Base-by-base conservation (phyloP, 92 coral and sea anemone species). In the Isaurus tuberculatus region DNA sequence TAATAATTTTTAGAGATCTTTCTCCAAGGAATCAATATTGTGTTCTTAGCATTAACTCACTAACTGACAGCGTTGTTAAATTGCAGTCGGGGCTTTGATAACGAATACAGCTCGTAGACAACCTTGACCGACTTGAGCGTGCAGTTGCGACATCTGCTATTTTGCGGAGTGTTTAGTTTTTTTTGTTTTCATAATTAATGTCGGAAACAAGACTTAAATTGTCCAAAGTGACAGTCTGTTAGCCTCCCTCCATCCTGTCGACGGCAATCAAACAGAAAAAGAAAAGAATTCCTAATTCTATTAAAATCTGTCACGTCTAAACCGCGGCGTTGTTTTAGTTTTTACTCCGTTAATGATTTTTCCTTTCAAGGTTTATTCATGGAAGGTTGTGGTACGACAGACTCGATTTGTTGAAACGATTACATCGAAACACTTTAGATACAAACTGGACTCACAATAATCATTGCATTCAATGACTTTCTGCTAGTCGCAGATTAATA, bases 171-270 rank as follows among this genome's bases (percentile, higher is more conserved):
- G 68, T 77, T 77, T 77, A 58, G 25, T 33, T 4, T 36, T 55
- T 25, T 77, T 27, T 34, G 42, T 32, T 77, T 77, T 60, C 60
- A 77, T 77, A 77, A 77, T 58, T 77, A 77, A 77, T 77, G 51
- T 77, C 82, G 69, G 82, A 77, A 77, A 77, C 69, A 67, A 77
- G 82, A 77, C 1, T 17, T 58, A 77, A 58, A 77, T 77, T 77
- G 57, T 55, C 2, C 16, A 34, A 77, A 74, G 17, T 77, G 82
- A 77, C 82, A 77, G 82, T 40, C 53, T 9, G 26, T 65, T 77
- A 67, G 33, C 48, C 30, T 34, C 69, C 82, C 40, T 77, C 43
- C 82, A 77, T 77, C 60, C 70, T 58, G 82, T 77, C 82, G 33
- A 33, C 60, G 65, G 82, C 70, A 77, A 77, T 77, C 82, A 77